Evolutionary conservation across 2,888 invertebrate species (phyloP).

Genomic region (Gnatocerus cornutus): DNA sequence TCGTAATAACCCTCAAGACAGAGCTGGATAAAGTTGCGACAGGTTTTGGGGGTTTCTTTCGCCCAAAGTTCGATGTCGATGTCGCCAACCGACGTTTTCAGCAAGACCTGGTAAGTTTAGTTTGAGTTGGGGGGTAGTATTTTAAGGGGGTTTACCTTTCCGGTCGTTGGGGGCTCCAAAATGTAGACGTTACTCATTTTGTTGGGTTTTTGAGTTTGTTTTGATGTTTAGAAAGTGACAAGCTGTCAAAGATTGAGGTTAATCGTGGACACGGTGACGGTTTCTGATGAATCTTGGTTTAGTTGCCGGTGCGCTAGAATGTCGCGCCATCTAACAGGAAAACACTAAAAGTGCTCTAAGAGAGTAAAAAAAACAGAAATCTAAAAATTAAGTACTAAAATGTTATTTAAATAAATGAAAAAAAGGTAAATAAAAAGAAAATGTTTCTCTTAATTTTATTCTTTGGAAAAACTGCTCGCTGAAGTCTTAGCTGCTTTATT

Average conservation of each 20-base stretch:
- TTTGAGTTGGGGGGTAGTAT: neutral
- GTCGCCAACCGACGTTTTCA: slow-evolving; percentile 95
- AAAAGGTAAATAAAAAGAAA: too few species aligned
- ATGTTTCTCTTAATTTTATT: too few species aligned
- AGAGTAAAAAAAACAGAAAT: too few species aligned
- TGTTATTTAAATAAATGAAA: too few species aligned
- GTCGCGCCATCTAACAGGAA: too few species aligned
- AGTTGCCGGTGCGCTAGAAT: slow-evolving; percentile 7
- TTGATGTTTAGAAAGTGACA: too few species aligned
- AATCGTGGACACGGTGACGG: neutral
- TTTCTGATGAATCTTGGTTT: too few species aligned
- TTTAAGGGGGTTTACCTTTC: slow-evolving; percentile 81
- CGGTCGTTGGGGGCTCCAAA: slow-evolving; percentile 95
- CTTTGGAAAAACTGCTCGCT: too few species aligned
- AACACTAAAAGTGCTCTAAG: too few species aligned
- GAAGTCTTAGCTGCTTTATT: too few species aligned
- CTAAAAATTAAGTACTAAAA: too few species aligned
- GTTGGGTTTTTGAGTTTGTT: neutral
- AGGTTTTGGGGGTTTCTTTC: slow-evolving; percentile 96
- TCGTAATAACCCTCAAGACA: slow-evolving; percentile 98
- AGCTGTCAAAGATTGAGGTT: slow-evolving; percentile 39
- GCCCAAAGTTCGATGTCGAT: slow-evolving; percentile 99
- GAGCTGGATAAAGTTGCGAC: slow-evolving; percentile 94
- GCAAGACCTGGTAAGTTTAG: slow-evolving; percentile 80
- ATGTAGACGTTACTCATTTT: slow-evolving; percentile 98